Evolutionary conservation across 2,113 vertebrate genomes (phyloP), one percentile per base, ranked within the genome.

Genomic region (Semnornis frantzii): DNA sequence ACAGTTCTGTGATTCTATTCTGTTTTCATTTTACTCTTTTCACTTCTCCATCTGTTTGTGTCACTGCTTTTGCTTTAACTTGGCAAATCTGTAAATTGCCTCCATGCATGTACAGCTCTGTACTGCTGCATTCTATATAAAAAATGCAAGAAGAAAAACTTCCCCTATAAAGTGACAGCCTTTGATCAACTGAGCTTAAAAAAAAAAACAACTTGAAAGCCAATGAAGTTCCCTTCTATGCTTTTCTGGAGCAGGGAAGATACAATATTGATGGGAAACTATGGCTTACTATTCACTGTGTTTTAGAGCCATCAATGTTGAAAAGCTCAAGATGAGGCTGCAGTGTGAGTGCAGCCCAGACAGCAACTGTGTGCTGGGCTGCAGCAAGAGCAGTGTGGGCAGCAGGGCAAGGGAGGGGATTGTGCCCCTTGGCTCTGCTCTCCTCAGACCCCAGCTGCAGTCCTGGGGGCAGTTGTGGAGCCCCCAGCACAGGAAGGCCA

Each of bases 111-210:
- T 57, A 86, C 10, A 83, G n/a, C 9, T 80, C 72, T 80, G 21
- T 46, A 89, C 23, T 39, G 39, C 52, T 90, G 23, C 39, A 90
- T 82, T 85, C 63, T 62, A 68, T 82, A 85, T 82, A 79, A 92
- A 89, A 73, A 44, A 90, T 3, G 8, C 48, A 69, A 62, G 58
- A 94, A 89, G 75, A 82, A 82, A 65, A 55, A 30, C 8, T 69
- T 82, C 31, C 37, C 75, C 75, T 82, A 12, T 24, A 55, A 50
- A 85, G 72, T 15, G 52, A 91, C 79, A 89, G 27, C 66, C 83
- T 94, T 95, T 82, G 82, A 96, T 94, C 87, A 94, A 15, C 48
- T 52, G 20, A 90, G 28, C 66, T 72, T 85, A 37, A 77, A 55
- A 52, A 48, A 16, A 46, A 17, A 23, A 50, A 74, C 73, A 87